A percentile compares a stretch with the other conserved stretches of the same genome.
Evolutionary conservation across 2,797 vertebrate genomes (phyloP).

Genomic region (Emys orbicularis): DNA sequence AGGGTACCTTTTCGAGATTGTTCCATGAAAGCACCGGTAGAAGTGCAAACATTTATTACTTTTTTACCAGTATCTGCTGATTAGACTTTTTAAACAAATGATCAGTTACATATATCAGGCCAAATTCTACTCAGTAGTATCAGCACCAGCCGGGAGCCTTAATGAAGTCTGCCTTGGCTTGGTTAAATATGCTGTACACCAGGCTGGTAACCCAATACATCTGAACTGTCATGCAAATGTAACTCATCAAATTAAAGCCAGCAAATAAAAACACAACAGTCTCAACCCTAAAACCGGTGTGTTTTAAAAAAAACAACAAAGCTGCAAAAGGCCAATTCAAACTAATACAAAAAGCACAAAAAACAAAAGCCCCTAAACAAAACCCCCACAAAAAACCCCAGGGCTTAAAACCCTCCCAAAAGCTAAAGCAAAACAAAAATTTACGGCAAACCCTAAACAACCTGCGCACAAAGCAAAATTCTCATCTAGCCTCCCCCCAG

Average conservation of each 20-base stretch:
- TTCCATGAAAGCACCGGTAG: not conserved
- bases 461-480: too few relatives aligned
- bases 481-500: too few relatives aligned
- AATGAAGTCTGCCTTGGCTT: not conserved
- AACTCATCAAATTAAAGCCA: not conserved
- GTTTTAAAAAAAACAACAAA: too few relatives aligned
- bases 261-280: too few relatives aligned
- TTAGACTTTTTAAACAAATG: not conserved
- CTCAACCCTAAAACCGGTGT: too few relatives aligned
- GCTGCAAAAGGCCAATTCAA: too few relatives aligned
- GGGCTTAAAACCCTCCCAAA: too few relatives aligned
- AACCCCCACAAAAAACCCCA: too few relatives aligned
- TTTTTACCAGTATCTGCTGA: not conserved
- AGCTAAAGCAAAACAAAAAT: too few relatives aligned
- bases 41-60: not conserved
- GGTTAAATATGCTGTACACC: not conserved
- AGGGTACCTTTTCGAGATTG: not conserved
- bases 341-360: too few relatives aligned
- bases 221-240: not conserved
- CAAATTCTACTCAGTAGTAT: not conserved
- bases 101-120: not conserved
- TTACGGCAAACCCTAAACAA: too few relatives aligned
- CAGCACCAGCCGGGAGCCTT: not conserved
- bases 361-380: too few relatives aligned
- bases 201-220: not conserved